Conservation (phyloP, 2,888 invertebrate genomes). For the Trichacis sp. region DNA sequence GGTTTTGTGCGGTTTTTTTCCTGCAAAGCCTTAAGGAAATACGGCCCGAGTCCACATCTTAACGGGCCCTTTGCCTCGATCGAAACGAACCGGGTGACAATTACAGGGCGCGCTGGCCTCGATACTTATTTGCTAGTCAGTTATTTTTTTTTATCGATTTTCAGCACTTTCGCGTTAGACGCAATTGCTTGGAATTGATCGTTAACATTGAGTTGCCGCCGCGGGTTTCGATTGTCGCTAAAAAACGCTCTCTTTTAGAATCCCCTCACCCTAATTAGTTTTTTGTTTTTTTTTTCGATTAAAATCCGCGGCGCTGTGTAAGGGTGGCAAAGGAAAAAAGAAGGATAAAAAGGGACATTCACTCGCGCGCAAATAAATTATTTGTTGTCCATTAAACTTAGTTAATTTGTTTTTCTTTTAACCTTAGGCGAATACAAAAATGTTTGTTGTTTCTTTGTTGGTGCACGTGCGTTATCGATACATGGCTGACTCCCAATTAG, state of each 20-base stretch:
- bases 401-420: slow-evolving; percentile 40
- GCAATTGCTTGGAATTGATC: slow-evolving; percentile 42
- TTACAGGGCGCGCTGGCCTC: slow-evolving; percentile 55
- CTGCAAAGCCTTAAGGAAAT: slow-evolving; percentile 44
- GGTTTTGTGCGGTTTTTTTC: too few relatives aligned
- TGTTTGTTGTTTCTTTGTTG: slow-evolving; percentile 33
- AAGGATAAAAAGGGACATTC: slow-evolving; percentile 59
- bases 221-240: slow-evolving; percentile 38
- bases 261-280: too few relatives aligned
- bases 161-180: slow-evolving; percentile 44
- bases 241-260: not conserved
- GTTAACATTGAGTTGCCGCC: slow-evolving; percentile 44
- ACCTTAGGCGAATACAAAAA: slow-evolving; percentile 63
- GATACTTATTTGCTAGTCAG: slow-evolving; percentile 66
- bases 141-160: slow-evolving; percentile 53
- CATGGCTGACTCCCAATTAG: slow-evolving; percentile 50
- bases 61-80: slow-evolving; percentile 42
- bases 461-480: slow-evolving; percentile 19
- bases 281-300: slow-evolving; percentile 6
- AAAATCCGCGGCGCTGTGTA: slow-evolving; percentile 1
- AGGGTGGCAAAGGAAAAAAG: slow-evolving; percentile 11
- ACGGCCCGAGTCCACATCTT: slow-evolving; percentile 59
- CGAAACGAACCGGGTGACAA: slow-evolving; percentile 47
- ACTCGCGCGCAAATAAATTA: slow-evolving; percentile 61
- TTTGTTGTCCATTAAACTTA: slow-evolving; percentile 54